Conservation (phyloP, 2,888 invertebrate species). For the Spilarctia lutea region DNA sequence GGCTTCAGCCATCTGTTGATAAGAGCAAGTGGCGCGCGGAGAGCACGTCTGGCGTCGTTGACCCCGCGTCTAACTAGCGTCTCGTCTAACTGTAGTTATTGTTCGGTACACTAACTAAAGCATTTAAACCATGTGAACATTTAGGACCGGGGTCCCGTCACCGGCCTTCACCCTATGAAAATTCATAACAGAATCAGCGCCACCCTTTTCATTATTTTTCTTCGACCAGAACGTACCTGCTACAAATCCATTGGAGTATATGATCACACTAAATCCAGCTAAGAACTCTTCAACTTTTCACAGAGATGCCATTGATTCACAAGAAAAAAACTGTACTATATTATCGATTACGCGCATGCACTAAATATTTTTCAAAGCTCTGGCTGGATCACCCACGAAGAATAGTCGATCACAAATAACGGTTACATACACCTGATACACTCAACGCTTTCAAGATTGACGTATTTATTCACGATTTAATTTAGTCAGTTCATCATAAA, state of each 20-base stretch:
- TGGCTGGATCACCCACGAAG: constrained; percentile 60
- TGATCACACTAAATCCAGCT: constrained; percentile 21
- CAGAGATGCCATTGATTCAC: constrained; percentile 30
- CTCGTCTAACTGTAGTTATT: constrained; percentile 50
- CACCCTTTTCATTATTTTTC: constrained; percentile 58
- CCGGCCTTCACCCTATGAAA: constrained; percentile 32
- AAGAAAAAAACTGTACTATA: constrained; percentile 33
- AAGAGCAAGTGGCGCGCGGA: constrained; percentile 21
- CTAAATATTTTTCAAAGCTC: constrained; percentile 51
- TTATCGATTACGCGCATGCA: constrained; percentile 49
- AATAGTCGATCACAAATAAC: constrained; percentile 48
- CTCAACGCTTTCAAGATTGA: constrained; percentile 21
- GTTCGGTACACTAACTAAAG: constrained; percentile 39
- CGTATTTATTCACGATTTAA: constrained; percentile 4
- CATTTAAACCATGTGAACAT: constrained; percentile 32
- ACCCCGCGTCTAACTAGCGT: constrained; percentile 45
- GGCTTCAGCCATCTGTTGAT: constrained; percentile 20
- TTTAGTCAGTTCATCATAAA: constrained; percentile 19
- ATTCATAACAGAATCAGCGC: constrained; percentile 48
- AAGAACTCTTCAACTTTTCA: constrained; percentile 22
- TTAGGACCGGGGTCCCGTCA: constrained; percentile 9
- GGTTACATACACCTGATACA: constrained; percentile 36
- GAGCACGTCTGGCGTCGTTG: constrained; percentile 45
- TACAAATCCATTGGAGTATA: constrained; percentile 72
- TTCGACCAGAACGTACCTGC: constrained; percentile 64